Evolutionary conservation across 2,888 invertebrate species (phyloP).

Genomic region (Penaeus monodon): DNA sequence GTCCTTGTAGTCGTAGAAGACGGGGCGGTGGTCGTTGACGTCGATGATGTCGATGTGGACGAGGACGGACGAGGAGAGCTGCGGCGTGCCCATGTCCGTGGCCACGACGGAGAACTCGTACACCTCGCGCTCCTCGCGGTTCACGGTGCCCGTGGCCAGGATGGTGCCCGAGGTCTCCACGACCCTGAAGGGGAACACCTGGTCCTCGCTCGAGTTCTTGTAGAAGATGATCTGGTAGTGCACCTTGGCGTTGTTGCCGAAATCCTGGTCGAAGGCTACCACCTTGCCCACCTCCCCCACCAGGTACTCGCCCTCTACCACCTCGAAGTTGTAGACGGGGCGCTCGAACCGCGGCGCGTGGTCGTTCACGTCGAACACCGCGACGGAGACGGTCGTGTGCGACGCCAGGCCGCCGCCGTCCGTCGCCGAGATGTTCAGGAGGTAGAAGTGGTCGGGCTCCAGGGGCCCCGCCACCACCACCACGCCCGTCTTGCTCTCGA

Average conservation of each 20-base stretch:
- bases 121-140: slow-evolving; percentile 79
- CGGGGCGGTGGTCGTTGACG: slow-evolving; percentile 86
- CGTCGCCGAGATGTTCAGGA: slow-evolving; percentile 81
- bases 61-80: slow-evolving; percentile 75
- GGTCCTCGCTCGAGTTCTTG: slow-evolving; percentile 26
- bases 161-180: slow-evolving; percentile 79
- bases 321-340: slow-evolving; percentile 85
- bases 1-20: slow-evolving; percentile 81
- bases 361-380: slow-evolving; percentile 80
- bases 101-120: slow-evolving; percentile 82
- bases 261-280: slow-evolving; percentile 84
- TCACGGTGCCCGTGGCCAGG: slow-evolving; percentile 81
- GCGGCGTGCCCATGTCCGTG: slow-evolving; percentile 79
- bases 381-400: slow-evolving; percentile 79
- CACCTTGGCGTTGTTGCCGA: slow-evolving; percentile 83
- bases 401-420: slow-evolving; percentile 84
- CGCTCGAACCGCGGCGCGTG: slow-evolving; percentile 86
- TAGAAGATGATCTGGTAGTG: slow-evolving; percentile 74
- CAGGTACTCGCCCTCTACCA: slow-evolving; percentile 83
- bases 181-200: slow-evolving; percentile 78
- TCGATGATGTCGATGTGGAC: slow-evolving; percentile 86
- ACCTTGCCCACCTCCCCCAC: slow-evolving; percentile 81
- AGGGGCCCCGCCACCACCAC: slow-evolving; percentile 50
- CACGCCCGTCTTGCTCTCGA: slow-evolving; percentile 56
- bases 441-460: slow-evolving; percentile 70